Base-by-base conservation (phyloP, 2,888 invertebrate genomes). In the Steinernema hermaphroditum region DNA sequence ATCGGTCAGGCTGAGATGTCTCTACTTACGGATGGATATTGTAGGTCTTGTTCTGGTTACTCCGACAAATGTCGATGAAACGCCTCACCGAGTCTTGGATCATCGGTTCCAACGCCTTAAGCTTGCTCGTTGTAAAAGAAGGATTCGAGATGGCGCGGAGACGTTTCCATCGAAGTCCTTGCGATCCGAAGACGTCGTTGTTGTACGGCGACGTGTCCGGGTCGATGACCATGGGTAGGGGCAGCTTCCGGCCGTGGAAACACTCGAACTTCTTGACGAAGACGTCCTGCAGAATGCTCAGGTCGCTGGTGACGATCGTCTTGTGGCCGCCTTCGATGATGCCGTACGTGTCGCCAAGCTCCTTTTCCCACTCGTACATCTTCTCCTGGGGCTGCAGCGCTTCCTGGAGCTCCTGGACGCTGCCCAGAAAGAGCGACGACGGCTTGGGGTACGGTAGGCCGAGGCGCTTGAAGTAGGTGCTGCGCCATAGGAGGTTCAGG, bases 81-180 rank as follows among this genome's bases (percentile, higher is more conserved):
- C 44, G 22, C 4, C 54, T 24, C 19, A 46, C 32, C 16, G 69
- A 46, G 44, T 37, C 41, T n/a, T 37, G 37, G 27, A 72, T 54
- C 44, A 41, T 27, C 29, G 72, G 49, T 22, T 44, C 70, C 78
- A 88, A 87, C 81, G 85, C 83, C 80, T 87, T 87, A 81, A 90
- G 87, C 81, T 88, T 89, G 32, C 86, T 77, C 22, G 87, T 83
- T 19, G 88, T 88, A 79, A 90, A 89, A 1, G 88, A 87, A 0
- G 89, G 89, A 43, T 88, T 88, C 9, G 88, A 84, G 14, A 88
- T 84, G 14, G 86, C 82, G n/a, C 90, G 80, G 16, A 89, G 86
- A n/a, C 89, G 83, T 79, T 89, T 88, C 90, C 90, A 90, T 29
- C 88, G 81, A 41, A 87, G 84, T 14, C 88, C 88, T 0, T 87